phyloP scores from a whole-genome alignment of 2,113 vertebrate species.

The Lampris megalopsis region DNA sequence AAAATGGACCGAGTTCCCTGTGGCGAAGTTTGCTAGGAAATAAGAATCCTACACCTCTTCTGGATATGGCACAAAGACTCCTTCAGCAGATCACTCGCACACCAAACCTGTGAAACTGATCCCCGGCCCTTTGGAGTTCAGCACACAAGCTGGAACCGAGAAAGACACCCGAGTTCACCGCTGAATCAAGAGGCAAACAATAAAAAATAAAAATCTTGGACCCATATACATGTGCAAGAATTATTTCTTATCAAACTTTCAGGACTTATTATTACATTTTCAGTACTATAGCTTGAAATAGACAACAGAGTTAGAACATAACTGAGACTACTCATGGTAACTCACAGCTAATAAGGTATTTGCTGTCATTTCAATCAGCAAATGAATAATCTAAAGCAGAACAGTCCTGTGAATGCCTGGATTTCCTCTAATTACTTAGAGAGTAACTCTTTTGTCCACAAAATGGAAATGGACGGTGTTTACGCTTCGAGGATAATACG shows the following conservation, averaged over 20 bases:
- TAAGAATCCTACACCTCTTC: conserved; percentile 62
- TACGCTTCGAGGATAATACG: background rate
- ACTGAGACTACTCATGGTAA: background rate
- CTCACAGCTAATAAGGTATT: no score
- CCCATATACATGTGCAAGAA: no score
- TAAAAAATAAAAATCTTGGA: background rate
- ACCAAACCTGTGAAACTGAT: conserved; percentile 58
- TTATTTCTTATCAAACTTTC: background rate
- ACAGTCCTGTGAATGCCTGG: background rate
- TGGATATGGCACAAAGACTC: conserved; percentile 68
- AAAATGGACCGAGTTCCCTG: conserved; percentile 71
- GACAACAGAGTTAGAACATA: no score
- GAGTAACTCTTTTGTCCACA: background rate
- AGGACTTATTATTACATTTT: background rate
- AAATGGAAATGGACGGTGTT: background rate
- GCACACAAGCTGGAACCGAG: conserved; percentile 25
- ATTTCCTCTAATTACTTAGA: background rate
- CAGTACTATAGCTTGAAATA: background rate
- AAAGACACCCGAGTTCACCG: conserved; percentile 14
- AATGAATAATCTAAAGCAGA: background rate
- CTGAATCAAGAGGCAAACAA: conserved; percentile 21
- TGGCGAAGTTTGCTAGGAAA: conserved; percentile 69
- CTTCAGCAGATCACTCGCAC: conserved; percentile 64
- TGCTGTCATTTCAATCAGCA: no score
- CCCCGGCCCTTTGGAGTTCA: conserved; percentile 49